Conservation (phyloP, 2,888 invertebrate genomes). For the Geotrupes spiniger region DNA sequence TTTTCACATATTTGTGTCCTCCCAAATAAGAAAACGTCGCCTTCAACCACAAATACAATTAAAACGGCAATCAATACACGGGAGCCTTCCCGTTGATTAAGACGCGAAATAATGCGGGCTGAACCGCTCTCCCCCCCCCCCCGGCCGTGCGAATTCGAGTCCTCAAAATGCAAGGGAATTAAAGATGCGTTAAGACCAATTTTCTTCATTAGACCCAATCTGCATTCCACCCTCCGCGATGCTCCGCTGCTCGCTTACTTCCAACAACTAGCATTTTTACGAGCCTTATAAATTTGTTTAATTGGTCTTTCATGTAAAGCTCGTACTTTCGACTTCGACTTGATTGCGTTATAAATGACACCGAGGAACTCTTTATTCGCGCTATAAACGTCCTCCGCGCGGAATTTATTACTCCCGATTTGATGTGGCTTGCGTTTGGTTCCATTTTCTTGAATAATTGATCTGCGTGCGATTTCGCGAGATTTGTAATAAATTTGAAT, state of each 20-base stretch:
- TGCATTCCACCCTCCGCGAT: slow-evolving; percentile 42
- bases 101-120: no score
- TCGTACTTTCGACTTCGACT: slow-evolving; percentile 31
- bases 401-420: neutral
- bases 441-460: no score
- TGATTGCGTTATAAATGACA: slow-evolving; percentile 32
- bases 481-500: no score
- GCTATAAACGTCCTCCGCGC: neutral
- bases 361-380: slow-evolving; percentile 22
- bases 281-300: slow-evolving; percentile 51
- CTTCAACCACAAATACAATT: no score
- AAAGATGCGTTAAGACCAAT: slow-evolving; percentile 51
- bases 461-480: no score
- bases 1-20: no score
- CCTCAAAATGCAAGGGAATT: slow-evolving; percentile 35
- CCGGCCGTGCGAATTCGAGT: slow-evolving; percentile 14
- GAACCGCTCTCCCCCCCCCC: no score
- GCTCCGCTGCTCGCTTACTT: slow-evolving; percentile 37
- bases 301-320: slow-evolving; percentile 48
- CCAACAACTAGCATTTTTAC: slow-evolving; percentile 46
- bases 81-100: no score
- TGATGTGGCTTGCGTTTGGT: no score
- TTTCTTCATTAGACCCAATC: slow-evolving; percentile 50
- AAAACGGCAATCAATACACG: no score
- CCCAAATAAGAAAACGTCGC: no score